Evolutionary conservation across 2,888 invertebrate species (phyloP).

Genomic region (Buathra laborator): DNA sequence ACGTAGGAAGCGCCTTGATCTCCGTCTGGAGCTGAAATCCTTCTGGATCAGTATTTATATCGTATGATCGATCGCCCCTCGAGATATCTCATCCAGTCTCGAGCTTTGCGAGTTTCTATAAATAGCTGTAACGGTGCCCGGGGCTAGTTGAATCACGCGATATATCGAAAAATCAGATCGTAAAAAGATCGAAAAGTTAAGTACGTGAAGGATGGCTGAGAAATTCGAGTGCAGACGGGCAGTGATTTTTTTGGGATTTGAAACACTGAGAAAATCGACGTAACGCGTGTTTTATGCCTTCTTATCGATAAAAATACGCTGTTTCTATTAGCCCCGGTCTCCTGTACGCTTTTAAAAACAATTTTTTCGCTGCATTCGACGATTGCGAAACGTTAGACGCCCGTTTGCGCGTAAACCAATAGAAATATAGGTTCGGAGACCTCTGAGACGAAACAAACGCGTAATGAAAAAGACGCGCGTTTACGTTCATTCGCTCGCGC

Average conservation of each 20-base stretch:
- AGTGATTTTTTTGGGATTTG: too few species aligned
- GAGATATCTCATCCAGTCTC: constrained; percentile 6
- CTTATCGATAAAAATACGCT: too few species aligned
- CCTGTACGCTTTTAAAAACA: not conserved
- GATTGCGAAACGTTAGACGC: not conserved
- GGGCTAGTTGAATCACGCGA: too few species aligned
- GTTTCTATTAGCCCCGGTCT: too few species aligned
- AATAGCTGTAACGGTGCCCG: too few species aligned
- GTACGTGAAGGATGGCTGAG: too few species aligned
- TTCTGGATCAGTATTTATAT: constrained; percentile 9
- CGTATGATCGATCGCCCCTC: constrained; percentile 8
- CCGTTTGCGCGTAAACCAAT: not conserved
- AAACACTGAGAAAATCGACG: too few species aligned
- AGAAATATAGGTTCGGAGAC: not conserved
- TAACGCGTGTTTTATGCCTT: too few species aligned
- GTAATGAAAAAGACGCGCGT: not conserved
- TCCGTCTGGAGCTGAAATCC: not conserved
- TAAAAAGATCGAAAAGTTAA: too few species aligned
- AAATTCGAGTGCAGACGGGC: too few species aligned
- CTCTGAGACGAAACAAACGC: not conserved
- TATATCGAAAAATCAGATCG: too few species aligned
- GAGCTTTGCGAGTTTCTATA: not conserved
- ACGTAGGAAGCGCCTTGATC: constrained; percentile 15
- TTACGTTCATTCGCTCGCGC: constrained; percentile 12
- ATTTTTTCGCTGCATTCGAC: not conserved